These are phyloP conservation scores for Pseudomyrmex flavicornis DNA, from an alignment of 1,140 invertebrate species.

Conservation along the genomic window DNA sequence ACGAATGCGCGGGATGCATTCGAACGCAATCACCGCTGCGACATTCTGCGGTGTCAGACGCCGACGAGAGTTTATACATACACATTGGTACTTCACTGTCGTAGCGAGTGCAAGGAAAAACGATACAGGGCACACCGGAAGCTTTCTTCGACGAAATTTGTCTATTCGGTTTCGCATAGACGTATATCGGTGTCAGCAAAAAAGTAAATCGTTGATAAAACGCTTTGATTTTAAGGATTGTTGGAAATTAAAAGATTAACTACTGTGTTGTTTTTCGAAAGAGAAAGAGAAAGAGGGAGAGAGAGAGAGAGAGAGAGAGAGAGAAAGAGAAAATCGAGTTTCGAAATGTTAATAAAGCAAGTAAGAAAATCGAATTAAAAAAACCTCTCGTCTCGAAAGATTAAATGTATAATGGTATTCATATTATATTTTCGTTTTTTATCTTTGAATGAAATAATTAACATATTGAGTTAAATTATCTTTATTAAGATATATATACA, in stretches of 20 bases:
- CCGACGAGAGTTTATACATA: background rate
- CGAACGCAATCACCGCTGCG: background rate
- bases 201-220: background rate
- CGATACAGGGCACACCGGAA: too few species aligned
- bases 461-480: background rate
- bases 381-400: background rate
- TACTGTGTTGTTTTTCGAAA: background rate
- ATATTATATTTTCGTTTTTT: too few species aligned
- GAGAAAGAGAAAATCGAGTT: background rate
- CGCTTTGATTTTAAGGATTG: background rate
- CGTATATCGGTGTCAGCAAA: background rate
- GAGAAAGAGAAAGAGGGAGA: too few species aligned
- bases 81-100: background rate
- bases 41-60: too few species aligned
- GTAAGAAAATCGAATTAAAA: background rate
- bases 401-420: too few species aligned
- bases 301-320: too few species aligned
- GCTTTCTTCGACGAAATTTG: background rate
- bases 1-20: conserved; percentile 69
- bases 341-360: background rate
- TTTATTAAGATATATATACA: background rate
- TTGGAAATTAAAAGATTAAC: background rate
- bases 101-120: background rate
- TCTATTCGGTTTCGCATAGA: background rate
- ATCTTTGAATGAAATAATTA: too few species aligned